Conservation (phyloP, 2,113 vertebrate species). For the Acrocephalus kingi region DNA sequence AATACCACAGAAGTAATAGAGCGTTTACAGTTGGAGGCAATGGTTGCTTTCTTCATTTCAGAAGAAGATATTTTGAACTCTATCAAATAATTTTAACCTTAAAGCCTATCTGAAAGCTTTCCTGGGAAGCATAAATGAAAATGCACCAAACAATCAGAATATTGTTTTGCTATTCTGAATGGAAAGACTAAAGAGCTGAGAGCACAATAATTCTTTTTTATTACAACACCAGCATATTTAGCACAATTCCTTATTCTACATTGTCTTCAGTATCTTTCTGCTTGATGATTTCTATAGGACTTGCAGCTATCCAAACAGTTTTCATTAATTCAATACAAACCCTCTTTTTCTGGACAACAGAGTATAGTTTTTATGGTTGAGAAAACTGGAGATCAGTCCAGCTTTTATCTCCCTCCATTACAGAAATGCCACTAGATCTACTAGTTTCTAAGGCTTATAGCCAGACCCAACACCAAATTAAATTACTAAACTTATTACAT, state of each 20-base stretch:
- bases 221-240: not conserved
- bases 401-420: not conserved
- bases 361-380: not conserved
- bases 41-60: slow-evolving; percentile 7
- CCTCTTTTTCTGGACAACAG: not conserved
- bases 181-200: not conserved
- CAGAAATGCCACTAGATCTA: not conserved
- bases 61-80: not conserved
- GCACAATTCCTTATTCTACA: not conserved
- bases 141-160: not conserved
- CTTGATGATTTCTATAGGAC: not conserved
- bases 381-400: not conserved
- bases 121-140: not conserved
- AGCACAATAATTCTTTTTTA: not conserved
- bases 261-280: not conserved
- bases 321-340: not conserved
- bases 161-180: not conserved
- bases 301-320: not conserved
- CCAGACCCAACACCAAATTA: not conserved
- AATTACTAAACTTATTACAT: not conserved
- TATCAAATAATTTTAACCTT: not conserved
- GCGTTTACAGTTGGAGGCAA: slow-evolving; percentile 39
- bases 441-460: slow-evolving; percentile 14
- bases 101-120: not conserved
- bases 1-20: slow-evolving; percentile 50